Evolutionary conservation across 2,888 invertebrate genomes (phyloP), one percentile per base, ranked within the genome.

Genomic region (Stegophylla sp.): DNA sequence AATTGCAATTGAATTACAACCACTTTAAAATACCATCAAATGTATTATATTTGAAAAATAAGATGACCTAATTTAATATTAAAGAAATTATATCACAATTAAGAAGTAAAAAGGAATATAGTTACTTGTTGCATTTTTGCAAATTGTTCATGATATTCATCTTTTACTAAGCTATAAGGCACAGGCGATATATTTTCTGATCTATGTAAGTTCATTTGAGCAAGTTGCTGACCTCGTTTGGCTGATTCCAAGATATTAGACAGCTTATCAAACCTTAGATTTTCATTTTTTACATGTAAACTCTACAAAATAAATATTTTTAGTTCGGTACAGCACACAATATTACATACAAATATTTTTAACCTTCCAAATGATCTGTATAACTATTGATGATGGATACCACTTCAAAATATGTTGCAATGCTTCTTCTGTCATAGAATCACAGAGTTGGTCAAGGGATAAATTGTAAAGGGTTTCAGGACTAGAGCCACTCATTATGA

Each of bases 281-380:
- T 51, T 7, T n/a, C 41, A 3, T 41, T 1, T 15, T 61, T 51
- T 12, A 79, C 41, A 5, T 15, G 13, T 45, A 79, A 63, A 34
- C 71, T 34, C 79, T 79, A 61, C 1, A 45, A 45, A 76, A 53
- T 59, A 20, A 59, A 59, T 23, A 23, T 59, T 59, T 10, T 23
- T n/a, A 3, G 17, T 23, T 15, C 9, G 23, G 28, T 15, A 5
- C 1, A 28, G 17, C 12, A 7, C 3, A 2, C 2, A 17, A 48
- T 17, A 64, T 2, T 41, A 13, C 9, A 64, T 34, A 7, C 20
- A 23, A 28, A 45, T 20, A 41, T 28, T 15, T 59, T 28, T 26
- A 53, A 79, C 79, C 79, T 79, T 71, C 79, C 69, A 79, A 5
- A 79, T 13, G 9, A 79, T 3, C 34, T 79, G 34, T 3, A 79